These are phyloP conservation scores for Drosophila lutescens DNA, from an alignment of 2,888 invertebrate species.

Conservation along the genomic window DNA sequence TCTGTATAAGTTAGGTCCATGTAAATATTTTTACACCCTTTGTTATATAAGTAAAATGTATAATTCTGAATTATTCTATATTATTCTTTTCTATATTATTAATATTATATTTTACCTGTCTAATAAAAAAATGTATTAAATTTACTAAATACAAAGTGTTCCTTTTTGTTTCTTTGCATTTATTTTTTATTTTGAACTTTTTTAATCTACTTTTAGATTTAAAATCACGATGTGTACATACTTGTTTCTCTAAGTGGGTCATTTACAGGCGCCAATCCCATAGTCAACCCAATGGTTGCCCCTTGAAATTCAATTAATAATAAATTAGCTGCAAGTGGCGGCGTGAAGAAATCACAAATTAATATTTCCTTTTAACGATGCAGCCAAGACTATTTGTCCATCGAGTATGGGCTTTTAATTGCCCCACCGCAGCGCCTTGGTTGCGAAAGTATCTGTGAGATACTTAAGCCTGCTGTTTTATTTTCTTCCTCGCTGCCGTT, in stretches of 20 bases:
- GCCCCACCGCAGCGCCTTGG: constrained; percentile 45
- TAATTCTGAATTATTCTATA: too few relatives aligned
- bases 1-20: too few relatives aligned
- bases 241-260: not conserved
- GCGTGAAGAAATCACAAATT: constrained; percentile 72
- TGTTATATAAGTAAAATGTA: too few relatives aligned
- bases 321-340: constrained; percentile 69
- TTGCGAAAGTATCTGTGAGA: constrained; percentile 34
- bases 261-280: not conserved
- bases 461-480: constrained; percentile 46
- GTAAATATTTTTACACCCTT: too few relatives aligned
- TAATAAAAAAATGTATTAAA: too few relatives aligned
- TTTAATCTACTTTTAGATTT: too few relatives aligned
- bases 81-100: too few relatives aligned
- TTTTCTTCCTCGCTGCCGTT: constrained; percentile 55
- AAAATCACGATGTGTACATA: too few relatives aligned
- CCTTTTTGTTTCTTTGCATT: too few relatives aligned
- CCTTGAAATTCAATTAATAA: constrained; percentile 74
- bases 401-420: constrained; percentile 58
- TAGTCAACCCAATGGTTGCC: not conserved
- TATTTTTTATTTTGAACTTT: too few relatives aligned
- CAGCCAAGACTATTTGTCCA: constrained; percentile 40
- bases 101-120: too few relatives aligned
- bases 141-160: too few relatives aligned
- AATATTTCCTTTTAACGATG: constrained; percentile 64